Evolutionary conservation across 2,113 vertebrate genomes (phyloP).

Genomic region (Python bivittatus): DNA sequence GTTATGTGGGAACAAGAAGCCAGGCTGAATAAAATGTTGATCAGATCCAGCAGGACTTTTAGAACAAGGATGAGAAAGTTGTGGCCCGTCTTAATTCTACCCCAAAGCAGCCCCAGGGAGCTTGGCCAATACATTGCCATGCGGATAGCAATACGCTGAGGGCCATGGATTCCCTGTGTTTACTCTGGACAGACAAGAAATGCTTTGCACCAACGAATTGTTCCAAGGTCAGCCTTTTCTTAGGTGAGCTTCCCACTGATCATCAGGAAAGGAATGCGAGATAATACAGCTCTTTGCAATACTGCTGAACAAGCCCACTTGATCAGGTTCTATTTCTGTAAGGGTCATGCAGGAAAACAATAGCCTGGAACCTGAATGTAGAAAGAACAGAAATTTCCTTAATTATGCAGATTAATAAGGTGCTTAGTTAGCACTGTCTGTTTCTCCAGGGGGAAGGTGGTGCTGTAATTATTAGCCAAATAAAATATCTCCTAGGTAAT

Average conservation of each 20-base stretch:
- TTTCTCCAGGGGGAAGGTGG: neutral
- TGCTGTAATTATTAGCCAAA: neutral
- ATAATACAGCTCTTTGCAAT: neutral
- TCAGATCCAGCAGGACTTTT: neutral
- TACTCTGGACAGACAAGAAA: neutral
- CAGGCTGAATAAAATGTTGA: neutral
- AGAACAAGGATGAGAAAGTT: neutral
- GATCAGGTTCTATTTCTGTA: fast-evolving
- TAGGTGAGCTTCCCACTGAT: neutral
- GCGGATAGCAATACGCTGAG: neutral
- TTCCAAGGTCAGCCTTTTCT: neutral
- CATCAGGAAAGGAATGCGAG: neutral
- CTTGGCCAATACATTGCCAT: neutral
- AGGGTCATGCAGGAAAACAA: neutral
- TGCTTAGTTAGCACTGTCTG: neutral
- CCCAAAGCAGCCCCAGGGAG: neutral
- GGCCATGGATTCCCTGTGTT: neutral
- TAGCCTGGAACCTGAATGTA: neutral
- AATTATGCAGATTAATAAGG: neutral
- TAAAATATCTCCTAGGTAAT: neutral
- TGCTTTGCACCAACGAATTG: too few species aligned
- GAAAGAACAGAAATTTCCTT: neutral
- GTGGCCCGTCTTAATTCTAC: neutral
- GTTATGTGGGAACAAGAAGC: neutral
- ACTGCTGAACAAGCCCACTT: neutral